Evolutionary conservation across 2,797 vertebrate species (phyloP), one percentile per base, ranked within the genome.

Genomic region (Cephalopachus bancanus): DNA sequence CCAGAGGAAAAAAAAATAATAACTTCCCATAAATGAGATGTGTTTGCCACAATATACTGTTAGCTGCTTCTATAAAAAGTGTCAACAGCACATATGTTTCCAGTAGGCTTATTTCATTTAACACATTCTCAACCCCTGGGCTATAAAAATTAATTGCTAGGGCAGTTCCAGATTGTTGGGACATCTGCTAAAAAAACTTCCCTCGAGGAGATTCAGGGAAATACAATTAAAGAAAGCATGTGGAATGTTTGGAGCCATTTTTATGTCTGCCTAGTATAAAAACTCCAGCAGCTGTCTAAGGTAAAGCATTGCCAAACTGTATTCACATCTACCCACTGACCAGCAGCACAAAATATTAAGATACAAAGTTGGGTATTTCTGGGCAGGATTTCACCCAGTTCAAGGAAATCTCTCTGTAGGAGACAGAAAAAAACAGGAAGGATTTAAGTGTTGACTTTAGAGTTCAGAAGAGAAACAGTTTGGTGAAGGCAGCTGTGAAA

Each of bases 121-220:
- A 95, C 67, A 93, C 65, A 89, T 95, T 94, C 85, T 96, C 67
- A 69, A 81, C 80, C 22, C 30, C 22, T 72, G 79, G 97, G 62
- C 72, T 96, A 84, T 65, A 79, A 97, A 97, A 96, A 94, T 89
- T 90, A 79, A 97, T 92, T 91, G 64, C 60, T 69, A 79, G 28
- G 62, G 37, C 16, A 59, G 11, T 90, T 94, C 79, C 94, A 93
- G 96, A 93, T 94, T 95, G 72, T 37, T 24, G 55, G 81, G 65
- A 94, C 96, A 97, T 97, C 97, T 97, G 97, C 65, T 94, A 24
- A 94, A 95, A 69, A 81, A 60, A 80, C 69, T 97, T 67, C 60
- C 95, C 86, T 53, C 22, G 30, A 81, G 91, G 85, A 93, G 28
- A 95, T 83, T 97, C 86, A 33, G 69, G 75, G 84, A 97, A 96